Conservation (phyloP, 1,140 invertebrate genomes). For the Pseudoatta argentina region DNA sequence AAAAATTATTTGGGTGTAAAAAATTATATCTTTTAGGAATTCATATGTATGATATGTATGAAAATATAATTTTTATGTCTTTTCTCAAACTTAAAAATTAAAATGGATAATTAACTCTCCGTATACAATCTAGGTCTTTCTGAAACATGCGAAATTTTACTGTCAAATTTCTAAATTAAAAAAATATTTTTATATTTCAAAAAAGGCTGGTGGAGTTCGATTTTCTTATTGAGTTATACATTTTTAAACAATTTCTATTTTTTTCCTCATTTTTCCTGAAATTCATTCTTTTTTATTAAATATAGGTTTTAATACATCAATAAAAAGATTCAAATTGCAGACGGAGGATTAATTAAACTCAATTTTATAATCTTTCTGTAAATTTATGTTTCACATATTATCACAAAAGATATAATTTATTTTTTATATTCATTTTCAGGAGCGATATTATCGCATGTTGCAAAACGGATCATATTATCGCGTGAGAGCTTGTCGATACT, state of each 20-base stretch:
- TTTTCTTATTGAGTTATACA: too few species aligned
- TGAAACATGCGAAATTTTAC: too few species aligned
- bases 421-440: background rate
- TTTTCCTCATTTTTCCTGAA: too few species aligned
- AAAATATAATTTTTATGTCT: background rate
- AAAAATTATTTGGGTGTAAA: background rate
- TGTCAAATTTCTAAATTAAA: too few species aligned
- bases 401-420: background rate
- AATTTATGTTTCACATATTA: slow-evolving; percentile 3
- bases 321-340: too few species aligned
- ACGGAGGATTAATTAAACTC: too few species aligned
- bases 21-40: background rate
- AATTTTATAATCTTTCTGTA: background rate
- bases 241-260: too few species aligned
- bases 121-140: too few species aligned
- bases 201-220: too few species aligned
- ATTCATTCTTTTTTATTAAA: too few species aligned
- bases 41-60: background rate
- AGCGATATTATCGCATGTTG: background rate
- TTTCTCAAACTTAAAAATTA: background rate
- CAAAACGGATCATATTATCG: slow-evolving; percentile 38
- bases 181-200: too few species aligned
- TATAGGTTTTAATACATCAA: too few species aligned
- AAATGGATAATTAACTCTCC: background rate
- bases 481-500: slow-evolving; percentile 40